phyloP scores from a whole-genome alignment of 2,797 vertebrate species.

The Podargus strigoides region DNA sequence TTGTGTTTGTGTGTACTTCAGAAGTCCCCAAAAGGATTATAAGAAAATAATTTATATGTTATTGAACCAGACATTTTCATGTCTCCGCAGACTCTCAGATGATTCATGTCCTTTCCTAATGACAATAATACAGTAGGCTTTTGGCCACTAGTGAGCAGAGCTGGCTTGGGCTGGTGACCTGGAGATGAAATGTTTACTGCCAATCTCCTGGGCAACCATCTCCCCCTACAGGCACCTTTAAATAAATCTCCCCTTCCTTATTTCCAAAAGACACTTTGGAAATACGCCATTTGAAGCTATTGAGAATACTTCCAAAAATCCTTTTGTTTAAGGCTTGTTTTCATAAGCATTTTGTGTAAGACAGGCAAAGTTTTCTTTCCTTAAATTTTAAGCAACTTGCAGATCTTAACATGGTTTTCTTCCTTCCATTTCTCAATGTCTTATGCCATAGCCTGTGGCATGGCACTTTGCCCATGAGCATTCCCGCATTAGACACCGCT shows the following conservation, averaged over 20 bases:
- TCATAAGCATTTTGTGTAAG: slow-evolving; percentile 34
- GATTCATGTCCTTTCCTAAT: slow-evolving; percentile 11
- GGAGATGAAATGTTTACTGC: slow-evolving; percentile 46
- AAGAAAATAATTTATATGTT: slow-evolving; percentile 24
- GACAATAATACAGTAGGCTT: slow-evolving; percentile 15
- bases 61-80: slow-evolving; percentile 26
- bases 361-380: slow-evolving; percentile 15
- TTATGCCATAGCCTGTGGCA: background rate
- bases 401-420: background rate
- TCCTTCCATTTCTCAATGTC: slow-evolving; percentile 19
- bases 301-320: background rate
- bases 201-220: slow-evolving; percentile 48
- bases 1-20: background rate
- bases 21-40: background rate
- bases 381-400: slow-evolving; percentile 29
- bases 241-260: slow-evolving; percentile 22
- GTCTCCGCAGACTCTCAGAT: slow-evolving; percentile 8
- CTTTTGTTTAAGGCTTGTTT: slow-evolving; percentile 26
- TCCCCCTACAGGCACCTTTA: slow-evolving; percentile 58
- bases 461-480: background rate
- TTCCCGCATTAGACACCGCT: background rate
- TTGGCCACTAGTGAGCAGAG: background rate
- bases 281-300: background rate
- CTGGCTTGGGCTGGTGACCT: slow-evolving; percentile 16
- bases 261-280: slow-evolving; percentile 22